Base-by-base conservation (phyloP, 2,888 invertebrate species). In the Phyllotreta striolata region DNA sequence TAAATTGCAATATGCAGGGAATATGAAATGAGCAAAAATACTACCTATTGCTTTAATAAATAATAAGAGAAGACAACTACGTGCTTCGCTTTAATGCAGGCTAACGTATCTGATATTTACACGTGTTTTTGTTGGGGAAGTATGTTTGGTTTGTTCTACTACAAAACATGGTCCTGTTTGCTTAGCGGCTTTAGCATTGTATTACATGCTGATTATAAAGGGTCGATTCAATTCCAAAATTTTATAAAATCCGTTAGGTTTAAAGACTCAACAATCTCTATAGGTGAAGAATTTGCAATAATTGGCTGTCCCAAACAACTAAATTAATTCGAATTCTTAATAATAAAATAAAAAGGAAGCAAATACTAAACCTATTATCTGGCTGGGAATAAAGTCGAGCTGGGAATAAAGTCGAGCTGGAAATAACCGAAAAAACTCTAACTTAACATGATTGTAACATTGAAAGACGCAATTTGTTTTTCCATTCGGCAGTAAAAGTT, bases 1-100 rank as follows among this genome's bases (percentile, higher is more conserved):
- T 57, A 46, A 57, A 49, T 39, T 58, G 14, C 41, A 58, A 35
- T 49, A 40, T 49, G 58, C 40, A 24, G 13, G 40, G 58, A 58
- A 58, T 58, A 58, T 49, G 49, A 58, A 58, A 58, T 58, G 58
- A 58, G 62, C 39, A 56, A 62, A 60, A 67, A 67, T 64, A 66
- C 56, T 60, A 60, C 59, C 64, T 62, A 66, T 63, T 47, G 59
- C 63, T 51, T 62, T 64, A 44, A 66, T 66, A 64, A 65, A 66
- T 66, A 65, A 64, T 64, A 55, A 46, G 52, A 58, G 55, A 43
- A 52, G 62, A 60, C 68, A 62, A 52, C 54, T 68, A 68, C 68
- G 68, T 68, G 68, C 55, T 51, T 49, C 35, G 52, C 59, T 66
- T 66, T 66, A 68, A 68, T 62, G 66, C 51, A 47, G 51, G 55